phyloP scores from a whole-genome alignment of 1,140 invertebrate species.

The Scaptodrosophila lebanonensis region DNA sequence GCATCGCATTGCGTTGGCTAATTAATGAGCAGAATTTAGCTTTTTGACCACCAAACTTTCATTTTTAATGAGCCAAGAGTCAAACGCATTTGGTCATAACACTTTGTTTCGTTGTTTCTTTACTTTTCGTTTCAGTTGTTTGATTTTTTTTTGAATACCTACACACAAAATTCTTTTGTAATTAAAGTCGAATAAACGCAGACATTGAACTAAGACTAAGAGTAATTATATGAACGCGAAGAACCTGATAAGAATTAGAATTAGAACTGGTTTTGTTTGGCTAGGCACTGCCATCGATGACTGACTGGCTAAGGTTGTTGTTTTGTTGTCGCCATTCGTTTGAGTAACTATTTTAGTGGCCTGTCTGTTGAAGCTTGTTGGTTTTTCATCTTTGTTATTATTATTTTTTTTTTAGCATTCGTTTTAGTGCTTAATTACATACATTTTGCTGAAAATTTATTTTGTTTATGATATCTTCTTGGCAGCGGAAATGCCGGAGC shows the following conservation, averaged over 20 bases:
- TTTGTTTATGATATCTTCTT: too few species aligned
- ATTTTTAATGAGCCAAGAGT: conserved; percentile 64
- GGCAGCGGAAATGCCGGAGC: conserved; percentile 49
- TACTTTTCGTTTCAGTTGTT: conserved; percentile 7
- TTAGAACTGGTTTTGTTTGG: conserved; percentile 55
- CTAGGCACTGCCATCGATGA: too few species aligned
- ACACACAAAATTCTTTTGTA: conserved; percentile 48
- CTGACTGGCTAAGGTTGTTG: conserved; percentile 13
- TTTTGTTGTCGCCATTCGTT: background rate
- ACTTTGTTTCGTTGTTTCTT: too few species aligned
- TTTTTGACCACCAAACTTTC: conserved; percentile 51
- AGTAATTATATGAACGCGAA: conserved; percentile 67
- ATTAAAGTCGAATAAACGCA: conserved; percentile 63
- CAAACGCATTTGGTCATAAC: conserved; percentile 38
- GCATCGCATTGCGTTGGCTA: too few species aligned
- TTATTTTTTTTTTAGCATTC: conserved; percentile 47
- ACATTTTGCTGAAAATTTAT: conserved; percentile 15
- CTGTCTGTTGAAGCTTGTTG: conserved; percentile 9
- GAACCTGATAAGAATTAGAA: conserved; percentile 72
- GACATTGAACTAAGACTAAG: conserved; percentile 32
- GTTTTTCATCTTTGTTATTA: conserved; percentile 19
- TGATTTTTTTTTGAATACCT: conserved; percentile 17
- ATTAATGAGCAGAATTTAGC: conserved; percentile 53
- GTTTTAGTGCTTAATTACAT: conserved; percentile 55
- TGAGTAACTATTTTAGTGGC: conserved; percentile 21